Conservation (phyloP, 2,113 vertebrate species). For the Turnix velox region DNA sequence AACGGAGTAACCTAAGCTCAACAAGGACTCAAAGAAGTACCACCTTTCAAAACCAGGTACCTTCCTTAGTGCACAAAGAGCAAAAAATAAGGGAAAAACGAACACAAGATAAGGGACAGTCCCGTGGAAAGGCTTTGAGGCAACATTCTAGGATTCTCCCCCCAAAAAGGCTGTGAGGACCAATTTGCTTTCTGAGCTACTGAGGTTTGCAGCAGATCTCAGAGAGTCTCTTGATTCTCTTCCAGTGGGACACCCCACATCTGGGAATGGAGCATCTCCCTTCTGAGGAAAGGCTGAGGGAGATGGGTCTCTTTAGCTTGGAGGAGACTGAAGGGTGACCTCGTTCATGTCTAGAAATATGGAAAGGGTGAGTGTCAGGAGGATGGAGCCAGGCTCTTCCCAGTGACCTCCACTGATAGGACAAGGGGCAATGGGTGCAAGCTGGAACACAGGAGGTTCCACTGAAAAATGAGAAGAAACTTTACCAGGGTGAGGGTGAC, state of each 20-base stretch:
- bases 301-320: too few species aligned
- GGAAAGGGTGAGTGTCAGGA: too few species aligned
- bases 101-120: not conserved
- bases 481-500: too few species aligned
- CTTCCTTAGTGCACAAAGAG: not conserved
- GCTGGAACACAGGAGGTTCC: too few species aligned
- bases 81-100: not conserved
- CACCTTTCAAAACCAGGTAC: not conserved
- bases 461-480: too few species aligned
- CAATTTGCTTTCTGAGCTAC: not conserved
- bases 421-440: too few species aligned
- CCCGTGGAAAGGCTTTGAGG: not conserved
- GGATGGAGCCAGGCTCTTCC: too few species aligned
- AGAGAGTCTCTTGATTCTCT: not conserved
- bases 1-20: not conserved
- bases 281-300: too few species aligned
- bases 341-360: too few species aligned
- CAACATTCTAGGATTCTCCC: not conserved
- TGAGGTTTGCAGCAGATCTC: not conserved
- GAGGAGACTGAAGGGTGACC: too few species aligned
- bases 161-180: not conserved
- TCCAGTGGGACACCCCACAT: not conserved
- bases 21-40: fast-evolving
- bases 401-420: too few species aligned
- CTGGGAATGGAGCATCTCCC: too few species aligned